phyloP scores from a whole-genome alignment of 2,888 invertebrate species.

The Lacanobia oleracea region DNA sequence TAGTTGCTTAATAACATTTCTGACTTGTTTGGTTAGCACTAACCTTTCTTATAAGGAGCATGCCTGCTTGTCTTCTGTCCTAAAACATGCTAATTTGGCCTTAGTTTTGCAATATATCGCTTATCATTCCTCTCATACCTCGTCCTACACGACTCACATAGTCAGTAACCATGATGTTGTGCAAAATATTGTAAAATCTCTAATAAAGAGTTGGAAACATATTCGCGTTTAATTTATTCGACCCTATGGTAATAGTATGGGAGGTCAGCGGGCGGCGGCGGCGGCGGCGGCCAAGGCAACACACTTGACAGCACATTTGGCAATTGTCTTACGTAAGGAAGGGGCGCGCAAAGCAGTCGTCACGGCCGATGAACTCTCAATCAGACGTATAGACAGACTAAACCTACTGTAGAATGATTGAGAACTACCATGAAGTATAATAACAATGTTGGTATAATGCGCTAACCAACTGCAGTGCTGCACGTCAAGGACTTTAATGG shows the following conservation, averaged over 20 bases:
- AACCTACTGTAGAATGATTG: not conserved
- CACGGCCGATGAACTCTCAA: not conserved
- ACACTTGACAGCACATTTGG: conserved; percentile 32
- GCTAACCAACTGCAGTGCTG: not conserved
- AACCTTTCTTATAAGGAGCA: not conserved
- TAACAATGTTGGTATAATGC: not conserved
- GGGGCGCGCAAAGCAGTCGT: conserved; percentile 9
- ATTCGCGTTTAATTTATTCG: conserved; percentile 61
- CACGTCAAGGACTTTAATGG: no score
- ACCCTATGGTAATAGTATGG: conserved; percentile 51
- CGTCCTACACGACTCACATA: conserved; percentile 16
- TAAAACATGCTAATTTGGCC: conserved; percentile 2
- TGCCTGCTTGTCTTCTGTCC: conserved; percentile 8
- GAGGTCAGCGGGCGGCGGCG: conserved; percentile 52
- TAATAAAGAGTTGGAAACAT: conserved; percentile 59
- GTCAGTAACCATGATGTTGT: conserved; percentile 12
- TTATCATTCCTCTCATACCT: conserved; percentile 14
- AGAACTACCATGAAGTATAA: not conserved
- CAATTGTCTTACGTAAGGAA: conserved; percentile 36
- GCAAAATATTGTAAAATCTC: conserved; percentile 42
- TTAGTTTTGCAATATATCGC: conserved; percentile 8
- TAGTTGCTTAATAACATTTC: conserved; percentile 18
- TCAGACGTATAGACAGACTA: not conserved
- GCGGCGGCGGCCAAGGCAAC: conserved; percentile 36
- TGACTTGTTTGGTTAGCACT: conserved; percentile 7